These are phyloP conservation scores for Dynastes grantii DNA, from an alignment of 2,888 invertebrate genomes.

Conservation along the genomic window DNA sequence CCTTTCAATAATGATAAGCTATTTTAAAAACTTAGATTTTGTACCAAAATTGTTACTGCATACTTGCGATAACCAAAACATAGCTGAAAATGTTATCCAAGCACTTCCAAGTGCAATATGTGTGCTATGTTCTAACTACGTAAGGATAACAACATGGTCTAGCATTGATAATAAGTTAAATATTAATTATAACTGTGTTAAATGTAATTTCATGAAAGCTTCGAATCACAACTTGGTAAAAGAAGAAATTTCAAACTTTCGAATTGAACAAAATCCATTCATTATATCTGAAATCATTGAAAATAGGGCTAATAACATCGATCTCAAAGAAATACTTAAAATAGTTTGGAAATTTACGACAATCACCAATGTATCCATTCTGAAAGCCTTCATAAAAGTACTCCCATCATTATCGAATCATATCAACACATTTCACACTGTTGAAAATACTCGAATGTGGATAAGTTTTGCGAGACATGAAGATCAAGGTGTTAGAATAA, in stretches of 20 bases:
- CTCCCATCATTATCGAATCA: conserved; percentile 70
- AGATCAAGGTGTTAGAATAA: conserved; percentile 64
- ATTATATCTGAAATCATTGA: conserved; percentile 1
- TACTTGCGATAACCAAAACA: conserved; percentile 11
- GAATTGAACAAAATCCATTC: not conserved
- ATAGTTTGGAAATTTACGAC: conserved; percentile 33
- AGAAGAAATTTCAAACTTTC: conserved; percentile 59
- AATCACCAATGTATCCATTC: conserved; percentile 54
- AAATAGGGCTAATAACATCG: not conserved
- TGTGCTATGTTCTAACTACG: conserved; percentile 59
- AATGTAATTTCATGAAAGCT: conserved; percentile 39
- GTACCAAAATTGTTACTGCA: conserved; percentile 49
- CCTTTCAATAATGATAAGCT: conserved; percentile 48
- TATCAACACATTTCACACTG: conserved; percentile 67
- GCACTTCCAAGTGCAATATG: conserved; percentile 61
- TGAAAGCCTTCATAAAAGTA: conserved; percentile 64
- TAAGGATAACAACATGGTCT: conserved; percentile 56
- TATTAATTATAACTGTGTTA: conserved; percentile 37
- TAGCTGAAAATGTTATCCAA: conserved; percentile 53
- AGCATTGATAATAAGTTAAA: conserved; percentile 47
- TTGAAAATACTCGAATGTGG: conserved; percentile 67
- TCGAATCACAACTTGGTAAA: conserved; percentile 2
- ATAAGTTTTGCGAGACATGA: conserved; percentile 67
- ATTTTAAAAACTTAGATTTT: conserved; percentile 43
- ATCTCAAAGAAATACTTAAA: conserved; percentile 32